Evolutionary conservation across 2,888 invertebrate genomes (phyloP), one percentile per base, ranked within the genome.

Genomic region (Aricia artaxerxes): DNA sequence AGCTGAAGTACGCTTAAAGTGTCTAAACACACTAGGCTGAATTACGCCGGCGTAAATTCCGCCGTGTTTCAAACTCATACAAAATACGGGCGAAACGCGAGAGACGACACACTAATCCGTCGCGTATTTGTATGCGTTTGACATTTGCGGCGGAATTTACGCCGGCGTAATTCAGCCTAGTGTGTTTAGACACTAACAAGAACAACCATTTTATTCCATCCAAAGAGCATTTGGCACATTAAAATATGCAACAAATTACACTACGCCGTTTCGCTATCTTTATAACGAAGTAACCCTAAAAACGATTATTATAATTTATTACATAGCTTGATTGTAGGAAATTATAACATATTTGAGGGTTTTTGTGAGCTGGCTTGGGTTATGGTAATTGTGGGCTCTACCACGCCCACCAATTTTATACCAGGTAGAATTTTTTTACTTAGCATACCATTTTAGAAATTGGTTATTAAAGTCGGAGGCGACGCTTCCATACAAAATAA

Each of bases 341-440:
- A 76, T 24, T 53, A 53, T 76, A 75, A 49, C 11, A 53, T 57
- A 13, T 44, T 75, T 49, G 13, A 76, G 16, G 24, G 57, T 53
- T 76, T 57, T 76, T 76, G 53, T 76, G 13, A 40, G 44, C 73
- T 73, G n/a, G 16, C n/a, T 9, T 38, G 40, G 40, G 40, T 31
- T 44, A 73, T 73, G 40, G 24, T 73, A 44, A 73, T 73, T 44
- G 24, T 44, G 73, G 73, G 73, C 16, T 69, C 73, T 6, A 73
- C 76, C 6, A 76, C 76, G 76, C 76, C 76, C 76, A 76, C 76
- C 57, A 13, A 76, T 76, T 57, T 57, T 31, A 31, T 35, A 53
- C 49, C 76, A 76, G 76, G 57, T 76, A 76, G 31, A 57, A 13
- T 38, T 76, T 76, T 76, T 76, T 76, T 76, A 75, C 75, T 75